These are phyloP conservation scores for Encarsia formosa DNA, from an alignment of 2,888 invertebrate genomes.

Conservation along the genomic window DNA sequence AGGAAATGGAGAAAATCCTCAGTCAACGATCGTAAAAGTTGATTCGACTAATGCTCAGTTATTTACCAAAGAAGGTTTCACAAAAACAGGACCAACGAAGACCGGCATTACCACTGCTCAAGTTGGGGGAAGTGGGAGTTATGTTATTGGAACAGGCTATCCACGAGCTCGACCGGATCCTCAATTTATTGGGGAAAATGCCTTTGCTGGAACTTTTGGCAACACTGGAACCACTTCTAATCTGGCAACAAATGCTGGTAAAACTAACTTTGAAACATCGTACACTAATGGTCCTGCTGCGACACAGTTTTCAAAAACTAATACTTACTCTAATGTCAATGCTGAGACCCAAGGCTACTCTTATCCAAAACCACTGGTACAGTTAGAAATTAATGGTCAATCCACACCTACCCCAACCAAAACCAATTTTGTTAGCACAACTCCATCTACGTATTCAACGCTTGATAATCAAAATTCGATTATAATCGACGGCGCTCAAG, in stretches of 20 bases:
- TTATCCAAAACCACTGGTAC: constrained; percentile 28
- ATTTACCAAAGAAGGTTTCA: constrained; percentile 40
- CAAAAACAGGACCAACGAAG: constrained; percentile 45
- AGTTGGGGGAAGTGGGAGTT: constrained; percentile 44
- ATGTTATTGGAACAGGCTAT: constrained; percentile 36
- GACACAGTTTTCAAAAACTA: neutral
- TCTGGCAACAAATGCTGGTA: neutral
- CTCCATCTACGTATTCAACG: constrained; percentile 3
- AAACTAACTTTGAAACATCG: neutral
- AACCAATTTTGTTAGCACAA: constrained; percentile 5
- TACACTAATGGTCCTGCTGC: neutral
- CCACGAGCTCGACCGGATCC: constrained; percentile 33
- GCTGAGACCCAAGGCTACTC: constrained; percentile 21
- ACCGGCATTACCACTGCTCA: constrained; percentile 45
- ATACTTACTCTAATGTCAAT: neutral
- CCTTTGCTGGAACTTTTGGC: constrained; percentile 39
- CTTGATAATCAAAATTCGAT: constrained; percentile 12
- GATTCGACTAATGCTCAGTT: constrained; percentile 10
- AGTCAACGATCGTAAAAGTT: constrained; percentile 14
- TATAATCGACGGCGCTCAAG: constrained; percentile 4
- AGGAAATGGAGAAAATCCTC: constrained; percentile 32
- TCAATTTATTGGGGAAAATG: constrained; percentile 43
- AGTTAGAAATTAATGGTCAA: constrained; percentile 12
- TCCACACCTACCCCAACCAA: constrained; percentile 3
- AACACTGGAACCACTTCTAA: neutral